These are phyloP conservation scores for Morinoia aosen DNA, from an alignment of 2,888 invertebrate species.

Conservation along the genomic window DNA sequence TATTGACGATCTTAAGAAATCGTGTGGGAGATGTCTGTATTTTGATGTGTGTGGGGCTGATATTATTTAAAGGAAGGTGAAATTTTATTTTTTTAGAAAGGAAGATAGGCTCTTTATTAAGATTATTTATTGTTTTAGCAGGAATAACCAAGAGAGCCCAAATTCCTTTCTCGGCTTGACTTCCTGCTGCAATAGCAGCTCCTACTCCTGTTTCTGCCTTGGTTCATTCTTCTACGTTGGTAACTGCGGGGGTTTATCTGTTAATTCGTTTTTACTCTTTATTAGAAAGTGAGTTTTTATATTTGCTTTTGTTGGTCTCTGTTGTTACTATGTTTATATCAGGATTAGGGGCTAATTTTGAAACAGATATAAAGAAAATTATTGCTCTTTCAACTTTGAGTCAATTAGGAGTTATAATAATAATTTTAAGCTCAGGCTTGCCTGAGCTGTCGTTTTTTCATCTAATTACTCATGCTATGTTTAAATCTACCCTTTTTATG, in stretches of 20 bases:
- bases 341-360: conserved; percentile 71
- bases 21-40: conserved; percentile 82
- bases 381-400: conserved; percentile 84
- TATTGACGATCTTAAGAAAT: conserved; percentile 81
- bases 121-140: conserved; percentile 74
- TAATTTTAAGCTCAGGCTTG: conserved; percentile 76
- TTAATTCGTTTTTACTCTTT: conserved; percentile 79
- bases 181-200: conserved; percentile 83
- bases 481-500: conserved; percentile 83
- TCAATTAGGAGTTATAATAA: conserved; percentile 82
- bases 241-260: conserved; percentile 83
- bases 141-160: conserved; percentile 85
- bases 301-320: conserved; percentile 74
- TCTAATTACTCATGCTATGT: conserved; percentile 81
- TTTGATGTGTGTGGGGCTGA: conserved; percentile 77
- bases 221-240: conserved; percentile 84
- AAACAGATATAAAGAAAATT: conserved; percentile 81
- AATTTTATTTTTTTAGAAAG: conserved; percentile 75
- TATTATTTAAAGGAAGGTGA: conserved; percentile 76
- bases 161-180: conserved; percentile 84
- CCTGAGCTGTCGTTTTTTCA: conserved; percentile 80
- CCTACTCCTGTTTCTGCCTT: conserved; percentile 84
- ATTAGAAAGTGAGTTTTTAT: conserved; percentile 73
- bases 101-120: conserved; percentile 71
- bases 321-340: conserved; percentile 70